These are phyloP conservation scores for Calliphora vicina DNA, from an alignment of 1,140 invertebrate genomes.

Conservation along the genomic window DNA sequence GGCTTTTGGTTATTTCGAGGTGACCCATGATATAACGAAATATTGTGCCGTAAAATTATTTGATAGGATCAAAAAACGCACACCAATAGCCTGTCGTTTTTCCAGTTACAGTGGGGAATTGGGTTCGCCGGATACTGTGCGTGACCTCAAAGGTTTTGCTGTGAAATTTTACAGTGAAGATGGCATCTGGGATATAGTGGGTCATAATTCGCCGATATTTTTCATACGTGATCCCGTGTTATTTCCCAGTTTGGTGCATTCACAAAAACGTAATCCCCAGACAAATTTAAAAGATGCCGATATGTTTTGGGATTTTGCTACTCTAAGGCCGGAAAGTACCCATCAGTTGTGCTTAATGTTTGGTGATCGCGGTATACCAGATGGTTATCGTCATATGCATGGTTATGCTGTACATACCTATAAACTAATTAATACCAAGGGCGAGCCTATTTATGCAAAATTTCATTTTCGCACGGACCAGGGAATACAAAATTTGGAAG, in stretches of 20 bases:
- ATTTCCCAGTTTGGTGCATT: conserved; percentile 91
- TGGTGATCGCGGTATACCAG: conserved; percentile 90
- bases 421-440: conserved; percentile 87
- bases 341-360: conserved; percentile 91
- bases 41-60: conserved; percentile 90
- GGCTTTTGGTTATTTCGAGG: conserved; percentile 96
- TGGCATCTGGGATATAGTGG: conserved; percentile 95
- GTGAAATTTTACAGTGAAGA: conserved; percentile 97
- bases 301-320: conserved; percentile 96
- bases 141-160: conserved; percentile 94
- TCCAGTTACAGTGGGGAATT: conserved; percentile 79
- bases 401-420: conserved; percentile 96
- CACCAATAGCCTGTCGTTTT: conserved; percentile 69
- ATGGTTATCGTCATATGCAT: conserved; percentile 94
- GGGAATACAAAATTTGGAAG: conserved; percentile 85
- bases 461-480: conserved; percentile 94
- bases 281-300: conserved; percentile 94
- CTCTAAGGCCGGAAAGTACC: conserved; percentile 84
- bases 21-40: conserved; percentile 89
- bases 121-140: conserved; percentile 87
- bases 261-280: conserved; percentile 94
- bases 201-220: conserved; percentile 97
- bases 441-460: conserved; percentile 86
- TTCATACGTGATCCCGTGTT: conserved; percentile 92
- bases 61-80: conserved; percentile 84